Evolutionary conservation across 2,888 invertebrate species (phyloP), one percentile per base, ranked within the genome.

Genomic region (Dyspetes luteomarginatus): DNA sequence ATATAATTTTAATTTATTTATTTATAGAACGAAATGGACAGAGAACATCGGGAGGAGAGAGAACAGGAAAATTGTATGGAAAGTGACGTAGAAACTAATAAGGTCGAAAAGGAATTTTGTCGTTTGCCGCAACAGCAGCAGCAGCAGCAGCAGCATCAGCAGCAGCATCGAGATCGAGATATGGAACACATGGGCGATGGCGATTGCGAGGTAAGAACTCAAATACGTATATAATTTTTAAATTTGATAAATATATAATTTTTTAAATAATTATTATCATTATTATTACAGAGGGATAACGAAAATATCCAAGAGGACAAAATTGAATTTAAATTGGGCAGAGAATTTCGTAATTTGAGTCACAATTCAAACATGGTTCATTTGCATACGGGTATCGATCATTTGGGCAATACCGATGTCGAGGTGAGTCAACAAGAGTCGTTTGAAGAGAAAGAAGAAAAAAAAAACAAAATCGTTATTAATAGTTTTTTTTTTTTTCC

Each of bases 361-460:
- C 87, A 90, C 67, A 90, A 90, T 75, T 84, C 90, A 12, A 88
- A 86, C 43, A 90, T 90, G 87, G 89, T 90, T 30, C 90, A 90
- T 52, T 84, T 91, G 65, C 90, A 90, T 45, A 86, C 89, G 74
- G 90, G 90, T 45, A 90, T 90, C 58, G 91, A 91, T 58, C 91
- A 91, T 82, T 86, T 91, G 73, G 88, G 87, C 75, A 90, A 89
- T 36, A 86, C 88, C 7, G 91, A 91, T 19, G 90, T 91, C 73
- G 91, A 91, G 86, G 91, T 91, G 75, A 71, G 24, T 71, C 0
- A 60, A 60, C n/a, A n/a, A n/a, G n/a, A n/a, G n/a, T n/a, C n/a
- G n/a, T n/a, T n/a, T n/a, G n/a, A n/a, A n/a, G 28, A n/a, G 36
- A 36, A 36, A 36, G 5, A 36, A 36, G 1, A 36, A 36, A 36